These are phyloP conservation scores for Lutraria rhynchaena DNA, from an alignment of 1,140 invertebrate species.

Conservation along the genomic window DNA sequence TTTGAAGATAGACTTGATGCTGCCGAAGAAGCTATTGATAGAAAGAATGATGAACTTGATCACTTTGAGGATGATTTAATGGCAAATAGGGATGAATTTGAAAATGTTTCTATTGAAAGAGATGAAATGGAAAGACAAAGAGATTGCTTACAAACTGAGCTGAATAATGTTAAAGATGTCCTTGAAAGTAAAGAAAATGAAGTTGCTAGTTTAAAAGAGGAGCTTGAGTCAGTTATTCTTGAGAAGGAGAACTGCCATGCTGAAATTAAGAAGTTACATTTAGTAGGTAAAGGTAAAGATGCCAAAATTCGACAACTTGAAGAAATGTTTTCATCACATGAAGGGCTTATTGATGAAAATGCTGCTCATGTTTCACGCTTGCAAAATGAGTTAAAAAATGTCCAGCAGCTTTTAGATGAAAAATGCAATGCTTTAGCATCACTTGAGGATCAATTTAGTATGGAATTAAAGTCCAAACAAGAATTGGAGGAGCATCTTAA, in stretches of 20 bases:
- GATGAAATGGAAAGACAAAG: constrained; percentile 55
- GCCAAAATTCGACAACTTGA: constrained; percentile 40
- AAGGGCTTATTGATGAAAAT: constrained; percentile 27
- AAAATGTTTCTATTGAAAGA: constrained; percentile 45
- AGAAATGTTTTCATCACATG: constrained; percentile 8
- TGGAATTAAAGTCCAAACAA: constrained; percentile 3
- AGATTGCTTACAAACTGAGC: constrained; percentile 5
- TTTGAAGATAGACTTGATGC: constrained; percentile 50
- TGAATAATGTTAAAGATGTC: constrained; percentile 27
- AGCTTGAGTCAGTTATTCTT: constrained; percentile 31
- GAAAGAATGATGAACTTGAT: constrained; percentile 50
- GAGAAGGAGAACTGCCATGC: constrained; percentile 46
- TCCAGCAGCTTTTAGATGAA: constrained; percentile 20
- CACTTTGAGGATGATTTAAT: constrained; percentile 44
- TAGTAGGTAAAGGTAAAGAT: constrained; percentile 52
- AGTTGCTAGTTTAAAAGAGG: constrained; percentile 26
- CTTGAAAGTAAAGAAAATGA: constrained; percentile 52
- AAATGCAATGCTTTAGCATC: background rate
- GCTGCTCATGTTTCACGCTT: constrained; percentile 7
- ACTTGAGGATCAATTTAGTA: background rate
- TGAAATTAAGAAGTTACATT: constrained; percentile 53
- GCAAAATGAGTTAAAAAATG: constrained; percentile 25
- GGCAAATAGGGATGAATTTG: constrained; percentile 33
- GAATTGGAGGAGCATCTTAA: constrained; percentile 5
- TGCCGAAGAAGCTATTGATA: constrained; percentile 49